Evolutionary conservation across 2,888 invertebrate species (phyloP).

Genomic region (Ptychoptera albimana): DNA sequence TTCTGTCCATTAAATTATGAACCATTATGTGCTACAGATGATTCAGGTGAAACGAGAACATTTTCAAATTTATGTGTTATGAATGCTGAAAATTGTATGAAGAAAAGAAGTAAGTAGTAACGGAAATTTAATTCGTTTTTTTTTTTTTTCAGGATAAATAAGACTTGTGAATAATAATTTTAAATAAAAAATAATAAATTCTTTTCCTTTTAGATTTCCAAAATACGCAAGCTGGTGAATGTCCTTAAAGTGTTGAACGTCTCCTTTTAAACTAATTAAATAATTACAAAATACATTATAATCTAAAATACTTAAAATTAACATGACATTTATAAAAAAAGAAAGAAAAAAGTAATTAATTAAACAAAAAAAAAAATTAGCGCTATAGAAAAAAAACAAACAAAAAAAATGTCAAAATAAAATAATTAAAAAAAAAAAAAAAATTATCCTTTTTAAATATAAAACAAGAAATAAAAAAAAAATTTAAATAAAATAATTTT

Average conservation of each 20-base stretch:
- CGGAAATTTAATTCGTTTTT: not conserved
- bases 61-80: conserved; percentile 27
- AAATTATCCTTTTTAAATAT: no score
- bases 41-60: conserved; percentile 26
- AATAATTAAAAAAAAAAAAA: no score
- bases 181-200: not conserved
- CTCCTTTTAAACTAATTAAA: no score
- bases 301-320: no score
- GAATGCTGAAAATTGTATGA: conserved; percentile 29
- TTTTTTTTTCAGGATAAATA: no score
- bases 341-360: no score
- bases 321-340: no score
- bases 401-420: conserved; percentile 3
- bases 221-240: conserved; percentile 27
- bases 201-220: conserved; percentile 21
- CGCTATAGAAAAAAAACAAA: not conserved
- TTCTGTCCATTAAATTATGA: conserved; percentile 9
- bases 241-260: conserved; percentile 19
- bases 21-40: conserved; percentile 26
- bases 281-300: no score
- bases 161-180: not conserved
- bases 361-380: no score
- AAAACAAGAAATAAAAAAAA: no score
- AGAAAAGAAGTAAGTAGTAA: conserved; percentile 17
- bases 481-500: no score